phyloP scores from a whole-genome alignment of 1,140 invertebrate species.

The Dendroctonus ponderosae region DNA sequence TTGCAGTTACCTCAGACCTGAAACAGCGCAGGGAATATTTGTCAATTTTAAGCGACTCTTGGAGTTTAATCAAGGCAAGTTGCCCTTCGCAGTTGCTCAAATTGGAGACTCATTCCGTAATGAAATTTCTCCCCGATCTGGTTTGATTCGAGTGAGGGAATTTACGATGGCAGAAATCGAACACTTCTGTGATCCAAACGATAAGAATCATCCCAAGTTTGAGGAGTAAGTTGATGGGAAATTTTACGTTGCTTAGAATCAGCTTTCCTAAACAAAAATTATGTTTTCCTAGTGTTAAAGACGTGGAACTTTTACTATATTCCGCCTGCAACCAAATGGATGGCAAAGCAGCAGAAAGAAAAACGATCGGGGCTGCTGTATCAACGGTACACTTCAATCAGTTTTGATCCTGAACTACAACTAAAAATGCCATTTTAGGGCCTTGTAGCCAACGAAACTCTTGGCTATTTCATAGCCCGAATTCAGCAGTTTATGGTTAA shows the following conservation, averaged over 20 bases:
- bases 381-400: slow-evolving; percentile 41
- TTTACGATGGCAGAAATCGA: slow-evolving; percentile 99
- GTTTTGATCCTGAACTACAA: background rate
- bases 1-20: slow-evolving; percentile 84
- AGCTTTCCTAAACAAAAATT: background rate
- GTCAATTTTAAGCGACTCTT: slow-evolving; percentile 97
- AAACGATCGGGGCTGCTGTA: slow-evolving; percentile 78
- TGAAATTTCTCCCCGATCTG: slow-evolving; percentile 98
- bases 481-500: slow-evolving; percentile 88
- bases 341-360: slow-evolving; percentile 71
- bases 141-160: slow-evolving; percentile 92
- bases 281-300: slow-evolving; percentile 55
- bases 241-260: slow-evolving; percentile 1
- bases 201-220: slow-evolving; percentile 94
- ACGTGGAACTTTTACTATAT: slow-evolving; percentile 79
- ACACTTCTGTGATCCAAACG: slow-evolving; percentile 93
- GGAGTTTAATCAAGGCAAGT: slow-evolving; percentile 94
- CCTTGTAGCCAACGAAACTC: slow-evolving; percentile 93
- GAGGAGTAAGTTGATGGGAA: slow-evolving; percentile 43
- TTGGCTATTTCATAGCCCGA: slow-evolving; percentile 97
- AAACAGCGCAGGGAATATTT: slow-evolving; percentile 99
- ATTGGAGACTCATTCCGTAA: slow-evolving; percentile 98
- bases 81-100: slow-evolving; percentile 98
- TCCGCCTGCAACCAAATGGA: slow-evolving; percentile 97
- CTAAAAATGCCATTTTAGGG: slow-evolving; percentile 54